Percentiles rank a stretch among this genome's conserved stretches.
These are phyloP conservation scores for Amiota minor DNA, from an alignment of 2,888 invertebrate species.

Conservation along the genomic window DNA sequence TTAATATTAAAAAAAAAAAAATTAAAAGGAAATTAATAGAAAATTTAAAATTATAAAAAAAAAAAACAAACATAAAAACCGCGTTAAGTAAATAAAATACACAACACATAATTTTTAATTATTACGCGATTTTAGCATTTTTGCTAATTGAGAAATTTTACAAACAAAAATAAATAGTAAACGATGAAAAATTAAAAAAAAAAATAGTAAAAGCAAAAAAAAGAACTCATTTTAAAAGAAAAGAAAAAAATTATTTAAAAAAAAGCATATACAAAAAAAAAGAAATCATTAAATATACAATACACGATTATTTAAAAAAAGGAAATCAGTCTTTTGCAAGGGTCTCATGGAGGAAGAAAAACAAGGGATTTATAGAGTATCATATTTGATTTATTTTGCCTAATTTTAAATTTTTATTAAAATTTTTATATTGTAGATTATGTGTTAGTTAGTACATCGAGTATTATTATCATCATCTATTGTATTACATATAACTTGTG, in stretches of 20 bases:
- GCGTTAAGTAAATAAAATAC: constrained; percentile 36
- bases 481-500: no score
- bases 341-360: no score
- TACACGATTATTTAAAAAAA: constrained; percentile 26
- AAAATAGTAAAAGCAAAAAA: constrained; percentile 45
- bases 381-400: not conserved
- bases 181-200: constrained; percentile 47
- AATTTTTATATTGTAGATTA: no score
- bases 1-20: constrained; percentile 35
- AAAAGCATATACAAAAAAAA: constrained; percentile 45
- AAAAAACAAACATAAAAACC: constrained; percentile 37
- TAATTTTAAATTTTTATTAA: no score
- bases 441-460: no score
- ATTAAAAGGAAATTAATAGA: constrained; percentile 44
- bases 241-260: constrained; percentile 47
- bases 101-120: constrained; percentile 47
- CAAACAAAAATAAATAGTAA: constrained; percentile 27
- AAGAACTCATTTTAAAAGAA: constrained; percentile 43
- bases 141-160: constrained; percentile 47
- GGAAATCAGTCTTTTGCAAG: not conserved
- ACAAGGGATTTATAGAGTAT: not conserved
- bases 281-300: constrained; percentile 22
- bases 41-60: constrained; percentile 35
- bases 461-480: no score
- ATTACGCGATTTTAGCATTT: constrained; percentile 61